Evolutionary conservation across 2,113 vertebrate species (phyloP).

Genomic region (Dryoscopus gambensis): DNA sequence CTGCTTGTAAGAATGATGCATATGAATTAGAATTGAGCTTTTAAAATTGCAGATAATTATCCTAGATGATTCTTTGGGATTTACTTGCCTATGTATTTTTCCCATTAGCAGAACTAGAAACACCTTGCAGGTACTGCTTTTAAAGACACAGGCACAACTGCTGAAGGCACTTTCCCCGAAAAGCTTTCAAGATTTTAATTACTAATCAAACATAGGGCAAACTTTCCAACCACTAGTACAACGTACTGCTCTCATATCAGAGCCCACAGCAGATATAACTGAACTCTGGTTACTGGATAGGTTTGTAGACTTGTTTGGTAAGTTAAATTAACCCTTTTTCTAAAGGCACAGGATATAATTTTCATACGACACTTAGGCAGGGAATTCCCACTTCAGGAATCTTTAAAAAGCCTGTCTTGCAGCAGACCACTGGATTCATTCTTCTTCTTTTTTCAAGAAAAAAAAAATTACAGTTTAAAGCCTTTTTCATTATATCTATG

Average conservation of each 20-base stretch:
- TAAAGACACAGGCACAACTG: slow-evolving; percentile 29
- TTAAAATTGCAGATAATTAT: background rate
- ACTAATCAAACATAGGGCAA: background rate
- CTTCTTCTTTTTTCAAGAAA: background rate
- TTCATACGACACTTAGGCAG: slow-evolving; percentile 21
- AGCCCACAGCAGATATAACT: background rate
- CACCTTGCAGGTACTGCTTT: background rate
- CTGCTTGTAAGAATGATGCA: background rate
- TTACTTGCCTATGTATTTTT: background rate
- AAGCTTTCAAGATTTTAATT: background rate
- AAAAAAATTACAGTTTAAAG: slow-evolving; percentile 77
- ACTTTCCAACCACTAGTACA: background rate
- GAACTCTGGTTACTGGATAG: slow-evolving; percentile 8
- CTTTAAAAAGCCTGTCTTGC: slow-evolving; percentile 53
- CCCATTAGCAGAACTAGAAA: slow-evolving; percentile 6
- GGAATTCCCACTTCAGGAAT: slow-evolving; percentile 45
- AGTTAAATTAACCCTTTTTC: slow-evolving; percentile 30
- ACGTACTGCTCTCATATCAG: background rate
- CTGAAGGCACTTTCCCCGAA: slow-evolving; percentile 39
- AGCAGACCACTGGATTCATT: slow-evolving; percentile 35
- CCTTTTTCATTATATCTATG: slow-evolving; percentile 95
- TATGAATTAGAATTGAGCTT: background rate
- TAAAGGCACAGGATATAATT: slow-evolving; percentile 58
- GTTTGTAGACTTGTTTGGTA: slow-evolving; percentile 10
- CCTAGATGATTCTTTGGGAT: background rate